A percentile compares a stretch with the other conserved stretches of the same genome.
phyloP scores from a whole-genome alignment of 2,797 vertebrate genomes.

The Pangasius djambal region DNA sequence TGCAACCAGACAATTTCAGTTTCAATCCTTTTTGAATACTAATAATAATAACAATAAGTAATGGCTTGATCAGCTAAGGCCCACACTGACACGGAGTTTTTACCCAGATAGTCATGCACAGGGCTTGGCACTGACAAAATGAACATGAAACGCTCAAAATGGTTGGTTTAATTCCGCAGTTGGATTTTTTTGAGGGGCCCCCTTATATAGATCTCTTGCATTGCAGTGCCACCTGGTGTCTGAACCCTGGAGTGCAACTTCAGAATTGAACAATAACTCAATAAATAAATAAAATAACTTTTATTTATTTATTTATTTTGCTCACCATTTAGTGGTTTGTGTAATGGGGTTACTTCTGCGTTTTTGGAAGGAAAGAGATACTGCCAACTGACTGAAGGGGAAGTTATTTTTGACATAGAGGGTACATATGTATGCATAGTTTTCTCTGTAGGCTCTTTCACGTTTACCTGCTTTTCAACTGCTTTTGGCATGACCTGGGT shows the following conservation, averaged over 20 bases:
- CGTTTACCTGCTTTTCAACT: background rate
- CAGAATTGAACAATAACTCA: background rate
- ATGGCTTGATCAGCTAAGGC: background rate
- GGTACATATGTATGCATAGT: background rate
- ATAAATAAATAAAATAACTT: too few relatives aligned
- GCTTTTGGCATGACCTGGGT: too few relatives aligned
- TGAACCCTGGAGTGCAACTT: background rate
- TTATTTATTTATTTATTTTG: too few relatives aligned
- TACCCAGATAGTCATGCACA: background rate
- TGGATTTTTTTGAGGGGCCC: background rate
- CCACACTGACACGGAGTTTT: background rate
- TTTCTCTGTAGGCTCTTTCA: background rate
- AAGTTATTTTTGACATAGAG: background rate
- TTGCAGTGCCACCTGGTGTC: slow-evolving; percentile 24
- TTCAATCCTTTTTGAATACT: background rate
- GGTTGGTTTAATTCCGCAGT: background rate
- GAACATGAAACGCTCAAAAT: background rate
- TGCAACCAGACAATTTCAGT: background rate
- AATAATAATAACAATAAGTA: background rate
- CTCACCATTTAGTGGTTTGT: too few relatives aligned
- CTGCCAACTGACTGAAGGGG: background rate
- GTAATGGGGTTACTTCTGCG: too few relatives aligned
- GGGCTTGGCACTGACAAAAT: background rate
- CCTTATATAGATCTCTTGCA: background rate
- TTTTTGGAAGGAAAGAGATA: background rate